Evolutionary conservation across 2,797 vertebrate genomes (phyloP), one percentile per base, ranked within the genome.

Genomic region (Rhynchonycteris naso): DNA sequence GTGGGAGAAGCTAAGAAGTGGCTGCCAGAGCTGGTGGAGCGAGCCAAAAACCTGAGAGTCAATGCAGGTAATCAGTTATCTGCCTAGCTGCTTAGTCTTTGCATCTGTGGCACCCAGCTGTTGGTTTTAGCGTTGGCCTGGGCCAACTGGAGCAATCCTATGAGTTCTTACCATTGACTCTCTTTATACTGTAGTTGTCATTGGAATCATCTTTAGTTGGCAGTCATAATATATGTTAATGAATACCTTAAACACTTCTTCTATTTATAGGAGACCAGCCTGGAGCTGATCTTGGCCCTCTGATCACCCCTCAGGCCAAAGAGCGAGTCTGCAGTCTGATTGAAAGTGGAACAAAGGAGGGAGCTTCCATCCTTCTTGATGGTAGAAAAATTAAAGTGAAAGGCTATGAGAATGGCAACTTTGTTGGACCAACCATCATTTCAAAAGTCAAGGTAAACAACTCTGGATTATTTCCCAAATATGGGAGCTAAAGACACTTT

Each of bases 341-440:
- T 97, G 99, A 99, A 96, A 99, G 99, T 18, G 99, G 99, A 21
- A 98, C 99, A 96, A 98, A 99, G 12, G 99, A 99, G 97, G 99
- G 99, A 6, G 99, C 99, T 4, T 98, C 98, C 7, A 90, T 99
- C 95, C 98, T 99, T 83, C 98, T 99, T 61, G 99, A 99, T 78
- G 99, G 99, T 71, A 98, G 99, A 91, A 98, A 98, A 2, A 98
- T 99, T 94, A 99, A 99, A 87, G 99, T 99, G 82, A 99, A 99
- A 97, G 99, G 99, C 95, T 99, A 99, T 56, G 99, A 99, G 98
- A 99, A 98, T 2, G 99, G 99, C 89, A 99, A 99, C 98, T 99
- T 99, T 97, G 99, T 99, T 95, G 99, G 99, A 58, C 99, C 99
- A 79, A 99, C 99, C 0, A 99, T 99, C 97, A 98, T 99, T 88